A percentile compares a stretch with the other conserved stretches of the same genome.
phyloP scores from a whole-genome alignment of 2,888 invertebrate genomes.

The Elaeidobius kamerunicus region DNA sequence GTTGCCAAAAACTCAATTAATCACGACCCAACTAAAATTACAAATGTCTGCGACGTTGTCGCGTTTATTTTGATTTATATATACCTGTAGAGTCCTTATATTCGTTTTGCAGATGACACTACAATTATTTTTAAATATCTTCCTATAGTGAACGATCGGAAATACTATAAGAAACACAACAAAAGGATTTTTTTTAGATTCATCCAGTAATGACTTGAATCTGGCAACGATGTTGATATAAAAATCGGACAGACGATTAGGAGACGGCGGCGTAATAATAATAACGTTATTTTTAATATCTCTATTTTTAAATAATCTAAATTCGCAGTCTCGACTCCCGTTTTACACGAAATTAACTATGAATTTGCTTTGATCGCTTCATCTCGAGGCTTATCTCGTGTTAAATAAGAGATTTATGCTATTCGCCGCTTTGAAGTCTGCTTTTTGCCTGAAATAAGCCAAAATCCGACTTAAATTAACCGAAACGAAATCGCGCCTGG shows the following conservation, averaged over 20 bases:
- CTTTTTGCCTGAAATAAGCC: not conserved
- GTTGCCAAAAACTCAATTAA: slow-evolving; percentile 11
- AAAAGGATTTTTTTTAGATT: no score
- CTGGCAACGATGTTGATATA: not conserved
- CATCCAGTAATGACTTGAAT: no score
- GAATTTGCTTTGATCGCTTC: slow-evolving; percentile 10
- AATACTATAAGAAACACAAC: no score
- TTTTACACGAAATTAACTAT: slow-evolving; percentile 9
- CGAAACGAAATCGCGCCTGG: not conserved
- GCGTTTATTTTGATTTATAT: no score
- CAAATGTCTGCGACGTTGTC: not conserved
- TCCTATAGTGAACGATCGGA: no score
- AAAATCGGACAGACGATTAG: slow-evolving; percentile 10
- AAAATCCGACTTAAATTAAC: not conserved
- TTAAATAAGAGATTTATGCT: slow-evolving; percentile 13
- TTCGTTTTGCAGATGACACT: no score
- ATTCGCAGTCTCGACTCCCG: slow-evolving; percentile 11
- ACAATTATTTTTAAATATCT: no score
- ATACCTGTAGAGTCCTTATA: no score
- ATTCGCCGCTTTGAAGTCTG: slow-evolving; percentile 11
- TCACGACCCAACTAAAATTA: not conserved
- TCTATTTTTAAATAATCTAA: slow-evolving; percentile 23
- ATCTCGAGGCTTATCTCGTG: slow-evolving; percentile 9
- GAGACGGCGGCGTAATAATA: slow-evolving; percentile 10
- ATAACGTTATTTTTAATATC: slow-evolving; percentile 13